Evolutionary conservation across 2,797 vertebrate genomes (phyloP).

Genomic region (Malacoctenus gilli): DNA sequence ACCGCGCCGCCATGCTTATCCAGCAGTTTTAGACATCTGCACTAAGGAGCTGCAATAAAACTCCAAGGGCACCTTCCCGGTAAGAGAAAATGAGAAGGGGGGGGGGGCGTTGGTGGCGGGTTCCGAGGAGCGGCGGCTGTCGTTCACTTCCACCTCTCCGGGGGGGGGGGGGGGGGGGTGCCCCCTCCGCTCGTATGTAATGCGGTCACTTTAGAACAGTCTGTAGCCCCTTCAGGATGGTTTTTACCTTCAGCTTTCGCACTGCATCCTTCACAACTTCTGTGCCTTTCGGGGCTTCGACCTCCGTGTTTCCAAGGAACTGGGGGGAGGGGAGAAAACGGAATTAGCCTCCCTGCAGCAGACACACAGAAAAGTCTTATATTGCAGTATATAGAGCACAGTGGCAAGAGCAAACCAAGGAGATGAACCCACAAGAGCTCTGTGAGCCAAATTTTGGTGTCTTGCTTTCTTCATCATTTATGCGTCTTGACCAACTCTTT

Average conservation of each 20-base stretch:
- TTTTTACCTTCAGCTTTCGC: slow-evolving; percentile 95
- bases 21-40: slow-evolving; percentile 31
- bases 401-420: no score
- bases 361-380: slow-evolving; percentile 1
- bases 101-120: slow-evolving; percentile 25
- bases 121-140: no score
- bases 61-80: slow-evolving; percentile 66
- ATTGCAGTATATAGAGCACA: no score
- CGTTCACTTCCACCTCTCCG: slow-evolving; percentile 20
- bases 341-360: background rate
- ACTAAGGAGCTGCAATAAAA: slow-evolving; percentile 22
- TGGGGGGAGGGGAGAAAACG: slow-evolving; percentile 40
- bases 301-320: slow-evolving; percentile 97
- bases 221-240: slow-evolving; percentile 20
- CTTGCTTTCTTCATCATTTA: no score
- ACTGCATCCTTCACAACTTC: slow-evolving; percentile 97
- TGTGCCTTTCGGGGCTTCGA: slow-evolving; percentile 97
- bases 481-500: no score
- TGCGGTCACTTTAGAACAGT: slow-evolving; percentile 18
- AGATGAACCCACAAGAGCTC: no score
- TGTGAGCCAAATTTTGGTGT: no score
- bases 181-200: slow-evolving; percentile 33
- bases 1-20: slow-evolving; percentile 26
- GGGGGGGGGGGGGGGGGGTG: no score
- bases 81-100: slow-evolving; percentile 40